Conservation (phyloP, 1,140 invertebrate species). For the Drosophila trapezifrons region DNA sequence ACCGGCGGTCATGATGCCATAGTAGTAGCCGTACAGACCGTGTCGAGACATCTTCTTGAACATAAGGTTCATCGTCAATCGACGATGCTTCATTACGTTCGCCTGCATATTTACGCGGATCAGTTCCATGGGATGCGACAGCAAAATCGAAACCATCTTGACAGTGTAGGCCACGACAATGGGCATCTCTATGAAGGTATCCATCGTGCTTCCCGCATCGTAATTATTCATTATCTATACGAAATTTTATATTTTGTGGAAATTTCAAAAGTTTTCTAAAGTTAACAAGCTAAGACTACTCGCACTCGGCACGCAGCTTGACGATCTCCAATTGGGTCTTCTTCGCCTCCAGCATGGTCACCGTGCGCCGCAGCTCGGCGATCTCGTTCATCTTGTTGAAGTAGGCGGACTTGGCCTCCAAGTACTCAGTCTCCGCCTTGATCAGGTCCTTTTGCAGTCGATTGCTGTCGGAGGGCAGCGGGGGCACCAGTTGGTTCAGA, state of each 20-base stretch:
- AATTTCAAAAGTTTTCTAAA: conserved; percentile 6
- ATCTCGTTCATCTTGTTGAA: conserved; percentile 51
- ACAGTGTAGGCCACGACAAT: conserved; percentile 5
- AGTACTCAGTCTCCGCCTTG: conserved; percentile 48
- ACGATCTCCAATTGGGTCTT: conserved; percentile 49
- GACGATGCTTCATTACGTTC: not conserved
- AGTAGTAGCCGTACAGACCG: conserved; percentile 30
- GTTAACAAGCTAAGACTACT: conserved; percentile 34
- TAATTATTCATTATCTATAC: conserved; percentile 18
- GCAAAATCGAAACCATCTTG: conserved; percentile 16
- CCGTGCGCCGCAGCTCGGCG: conserved; percentile 38
- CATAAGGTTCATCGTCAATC: not conserved
- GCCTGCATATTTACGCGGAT: conserved; percentile 43
- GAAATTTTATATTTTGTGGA: conserved; percentile 15
- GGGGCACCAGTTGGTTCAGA: conserved; percentile 25
- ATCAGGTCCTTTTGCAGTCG: conserved; percentile 47
- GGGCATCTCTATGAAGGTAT: conserved; percentile 20
- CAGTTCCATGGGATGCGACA: conserved; percentile 45
- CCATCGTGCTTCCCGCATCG: conserved; percentile 13
- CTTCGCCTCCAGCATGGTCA: conserved; percentile 51
- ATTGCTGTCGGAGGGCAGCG: conserved; percentile 21
- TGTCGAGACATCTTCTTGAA: conserved; percentile 8
- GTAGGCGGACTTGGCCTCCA: conserved; percentile 42
- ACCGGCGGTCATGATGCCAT: not conserved
- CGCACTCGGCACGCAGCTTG: conserved; percentile 47